Evolutionary conservation across 23 tunicate species (phyloP), one percentile per base, ranked within the genome.

Genomic region (Clavelina lepadiformis): DNA sequence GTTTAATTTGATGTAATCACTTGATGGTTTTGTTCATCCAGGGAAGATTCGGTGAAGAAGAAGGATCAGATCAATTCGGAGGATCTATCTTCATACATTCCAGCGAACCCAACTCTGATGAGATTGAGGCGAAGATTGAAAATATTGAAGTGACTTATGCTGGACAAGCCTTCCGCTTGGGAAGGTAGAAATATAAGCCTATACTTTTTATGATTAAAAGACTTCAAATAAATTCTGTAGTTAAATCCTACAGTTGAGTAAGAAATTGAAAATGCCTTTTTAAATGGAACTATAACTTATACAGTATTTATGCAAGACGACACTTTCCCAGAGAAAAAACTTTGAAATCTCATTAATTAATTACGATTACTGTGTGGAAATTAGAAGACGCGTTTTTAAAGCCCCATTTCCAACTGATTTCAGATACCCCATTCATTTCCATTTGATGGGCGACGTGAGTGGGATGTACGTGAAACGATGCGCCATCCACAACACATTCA

Each of bases 21-120:
- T n/a, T n/a, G n/a, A n/a, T n/a, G n/a, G n/a, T n/a, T n/a, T n/a
- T n/a, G n/a, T n/a, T n/a, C n/a, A n/a, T n/a, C n/a, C 82, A 83
- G 82, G 96, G 96, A 21, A 63, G 96, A 30, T 87, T 80, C 31
- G 96, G 88, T 35, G 88, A 80, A 25, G 96, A 87, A 80, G 75
- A 57, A 63, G 96, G 96, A 11, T 80, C 96, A 2, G 96, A 80
- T 38, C 80, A 87, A 50, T 72, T 80, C 29, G 96, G 96, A 23
- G 96, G 65, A 31, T 56, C 66, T 19, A 87, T 87, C 24, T 67
- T 87, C 73, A 58, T 87, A 13, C 96, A 87, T 33, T 59, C 88
- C 26, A 29, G 36, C 2, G 31, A 56, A 24, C 51, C 53, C 15
- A 61, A 53, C 51, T 41, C 66, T 1, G 72, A 50, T 5, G 73